Base-by-base conservation (phyloP, 1,140 invertebrate genomes). In the Polypedilum vanderplanki region DNA sequence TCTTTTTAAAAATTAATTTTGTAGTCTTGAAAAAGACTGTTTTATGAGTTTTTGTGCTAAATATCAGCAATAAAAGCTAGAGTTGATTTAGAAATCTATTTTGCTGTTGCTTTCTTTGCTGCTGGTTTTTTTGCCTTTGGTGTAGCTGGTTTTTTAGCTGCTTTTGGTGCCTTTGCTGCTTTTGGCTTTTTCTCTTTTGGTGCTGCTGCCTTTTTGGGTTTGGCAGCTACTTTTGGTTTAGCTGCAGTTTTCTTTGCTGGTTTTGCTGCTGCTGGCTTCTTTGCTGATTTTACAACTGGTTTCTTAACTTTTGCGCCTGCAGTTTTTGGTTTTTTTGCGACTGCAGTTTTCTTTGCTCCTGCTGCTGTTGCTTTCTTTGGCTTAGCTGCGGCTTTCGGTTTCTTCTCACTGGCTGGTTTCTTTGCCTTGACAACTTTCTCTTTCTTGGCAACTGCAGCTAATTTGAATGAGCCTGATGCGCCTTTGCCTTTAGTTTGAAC, bases 401-500 rank as follows among this genome's bases (percentile, higher is more conserved):
- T 81, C 2, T 77, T 75, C 18, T 73, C 67, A 33, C 78, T 79
- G n/a, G n/a, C n/a, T n/a, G n/a, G n/a, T n/a, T n/a, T n/a, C n/a
- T n/a, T n/a, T n/a, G n/a, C n/a, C n/a, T 33, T n/a, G n/a, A n/a
- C n/a, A n/a, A n/a, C n/a, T n/a, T n/a, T n/a, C n/a, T n/a, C n/a
- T 8, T 75, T 77, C 73, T 77, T 78, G 12, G 75, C 74, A 17
- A 57, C 74, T 67, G 79, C 78, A 7, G 76, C 78, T 8, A 88
- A 77, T 79, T 88, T 88, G 83, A 88, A 88, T 0, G 86, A 87
- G 20, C 87, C 88, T 57, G 85, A 84, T 0, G 87, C 88, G 7
- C 87, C 87, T 77, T 87, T 88, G n/a, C 88, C 87, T 78, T 88
- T 88, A 40, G 86, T 85, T 81, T 88, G 87, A 4, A 87, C 83